Percentiles rank a stretch among this genome's conserved stretches.
Evolutionary conservation across 2,797 vertebrate genomes (phyloP).

Genomic region (Rhadinocentrus ornatus): DNA sequence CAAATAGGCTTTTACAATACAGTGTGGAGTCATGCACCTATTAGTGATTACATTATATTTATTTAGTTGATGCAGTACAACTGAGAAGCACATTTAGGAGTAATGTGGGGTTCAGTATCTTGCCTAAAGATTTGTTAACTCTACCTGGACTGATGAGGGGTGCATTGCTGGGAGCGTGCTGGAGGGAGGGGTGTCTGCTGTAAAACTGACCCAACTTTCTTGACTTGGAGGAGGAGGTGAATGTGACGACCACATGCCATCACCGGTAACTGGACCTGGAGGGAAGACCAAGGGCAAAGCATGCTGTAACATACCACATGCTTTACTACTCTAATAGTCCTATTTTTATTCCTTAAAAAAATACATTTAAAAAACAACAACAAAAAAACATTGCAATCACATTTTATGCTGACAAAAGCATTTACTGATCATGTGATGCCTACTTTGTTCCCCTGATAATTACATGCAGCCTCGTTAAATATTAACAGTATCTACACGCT

Average conservation of each 20-base stretch:
- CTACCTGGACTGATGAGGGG: conserved; percentile 96
- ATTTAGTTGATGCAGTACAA: neutral
- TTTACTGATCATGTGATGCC: neutral
- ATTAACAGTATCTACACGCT: conserved; percentile 8
- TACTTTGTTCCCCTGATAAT: conserved; percentile 30
- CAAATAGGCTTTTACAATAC: neutral
- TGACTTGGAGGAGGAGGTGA: conserved; percentile 93
- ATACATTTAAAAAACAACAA: too few relatives aligned
- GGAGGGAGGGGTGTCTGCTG: conserved; percentile 95
- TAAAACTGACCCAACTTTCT: conserved; percentile 99
- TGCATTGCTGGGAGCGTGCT: conserved; percentile 95
- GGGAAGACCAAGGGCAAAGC: neutral
- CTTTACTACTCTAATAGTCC: neutral
- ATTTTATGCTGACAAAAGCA: conserved; percentile 11
- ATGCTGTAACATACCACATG: neutral
- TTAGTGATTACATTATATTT: neutral
- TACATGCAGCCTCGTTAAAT: conserved; percentile 24
- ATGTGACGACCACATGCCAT: conserved; percentile 93
- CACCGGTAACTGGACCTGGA: conserved; percentile 88
- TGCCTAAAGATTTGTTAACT: neutral
- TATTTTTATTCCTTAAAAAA: neutral
- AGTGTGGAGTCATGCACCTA: neutral
- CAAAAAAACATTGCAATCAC: too few relatives aligned
- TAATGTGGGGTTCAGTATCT: neutral
- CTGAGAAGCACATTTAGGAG: neutral